Conservation (phyloP, 2,797 vertebrate species). For the Hoplostethus atlanticus region DNA sequence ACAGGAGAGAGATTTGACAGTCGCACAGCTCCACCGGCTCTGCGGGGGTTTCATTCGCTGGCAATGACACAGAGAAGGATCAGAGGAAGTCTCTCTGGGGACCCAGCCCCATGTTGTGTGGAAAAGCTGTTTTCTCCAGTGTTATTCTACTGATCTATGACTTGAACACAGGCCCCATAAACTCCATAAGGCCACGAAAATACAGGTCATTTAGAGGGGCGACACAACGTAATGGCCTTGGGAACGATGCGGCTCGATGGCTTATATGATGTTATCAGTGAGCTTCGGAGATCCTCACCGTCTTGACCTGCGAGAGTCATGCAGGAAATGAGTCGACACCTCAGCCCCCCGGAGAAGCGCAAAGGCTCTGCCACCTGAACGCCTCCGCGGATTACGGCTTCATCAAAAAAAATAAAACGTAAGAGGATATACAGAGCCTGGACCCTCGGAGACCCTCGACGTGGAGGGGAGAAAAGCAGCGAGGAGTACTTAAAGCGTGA, state of each 20-base stretch:
- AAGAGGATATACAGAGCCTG: conserved; percentile 34
- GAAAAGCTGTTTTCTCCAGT: conserved; percentile 64
- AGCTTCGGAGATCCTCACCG: conserved; percentile 22
- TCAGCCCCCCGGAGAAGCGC: conserved; percentile 26
- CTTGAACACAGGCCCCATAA: conserved; percentile 57
- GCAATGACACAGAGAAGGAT: conserved; percentile 59
- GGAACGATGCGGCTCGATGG: conserved; percentile 8
- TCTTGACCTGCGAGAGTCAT: conserved; percentile 20
- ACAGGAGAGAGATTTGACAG: conserved; percentile 69
- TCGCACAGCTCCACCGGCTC: conserved; percentile 53
- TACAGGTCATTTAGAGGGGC: conserved; percentile 42
- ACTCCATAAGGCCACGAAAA: conserved; percentile 36
- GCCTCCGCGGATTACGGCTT: conserved; percentile 26
- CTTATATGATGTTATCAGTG: conserved; percentile 26
- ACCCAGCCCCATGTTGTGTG: conserved; percentile 48
- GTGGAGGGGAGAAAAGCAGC: conserved; percentile 49
- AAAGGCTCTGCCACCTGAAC: conserved; percentile 10
- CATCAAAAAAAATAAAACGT: conserved; percentile 9
- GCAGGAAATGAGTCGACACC: conserved; percentile 63
- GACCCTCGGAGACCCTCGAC: conserved; percentile 47
- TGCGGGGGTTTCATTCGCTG: conserved; percentile 59
- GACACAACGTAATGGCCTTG: conserved; percentile 17
- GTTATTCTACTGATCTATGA: conserved; percentile 74
- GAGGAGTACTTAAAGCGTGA: conserved; percentile 28
- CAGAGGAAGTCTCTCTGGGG: conserved; percentile 49